Evolutionary conservation across 2,888 invertebrate genomes (phyloP).

Genomic region (Tipula helvola): DNA sequence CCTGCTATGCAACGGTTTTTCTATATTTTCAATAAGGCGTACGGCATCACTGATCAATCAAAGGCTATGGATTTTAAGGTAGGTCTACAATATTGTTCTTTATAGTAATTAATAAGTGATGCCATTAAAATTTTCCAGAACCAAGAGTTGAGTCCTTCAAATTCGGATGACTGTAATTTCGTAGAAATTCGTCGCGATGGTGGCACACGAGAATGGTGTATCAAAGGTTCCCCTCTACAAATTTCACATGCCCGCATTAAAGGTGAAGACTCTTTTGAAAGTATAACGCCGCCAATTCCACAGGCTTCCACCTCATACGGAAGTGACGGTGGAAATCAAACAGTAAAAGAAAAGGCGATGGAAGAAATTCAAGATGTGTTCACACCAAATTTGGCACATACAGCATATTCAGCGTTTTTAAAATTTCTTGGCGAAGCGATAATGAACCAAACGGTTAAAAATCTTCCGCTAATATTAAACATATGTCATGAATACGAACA

Average conservation of each 20-base stretch:
- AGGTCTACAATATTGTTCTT: background rate
- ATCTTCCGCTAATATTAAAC: constrained; percentile 61
- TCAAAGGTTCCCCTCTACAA: constrained; percentile 40
- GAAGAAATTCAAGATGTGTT: constrained; percentile 75
- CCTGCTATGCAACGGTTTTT: constrained; percentile 65
- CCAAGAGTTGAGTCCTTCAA: constrained; percentile 6
- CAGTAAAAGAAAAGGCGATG: constrained; percentile 23
- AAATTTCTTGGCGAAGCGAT: constrained; percentile 58
- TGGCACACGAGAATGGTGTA: constrained; percentile 46
- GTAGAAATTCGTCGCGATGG: constrained; percentile 48
- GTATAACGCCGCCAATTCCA: constrained; percentile 43
- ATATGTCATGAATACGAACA: constrained; percentile 65
- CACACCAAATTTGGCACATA: constrained; percentile 71
- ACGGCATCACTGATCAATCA: constrained; percentile 26
- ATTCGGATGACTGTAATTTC: constrained; percentile 32
- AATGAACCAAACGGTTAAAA: constrained; percentile 60
- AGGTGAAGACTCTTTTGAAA: constrained; percentile 43
- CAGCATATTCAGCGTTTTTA: constrained; percentile 63
- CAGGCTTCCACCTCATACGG: background rate
- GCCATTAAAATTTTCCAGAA: background rate
- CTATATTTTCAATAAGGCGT: constrained; percentile 61
- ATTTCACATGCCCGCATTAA: constrained; percentile 30
- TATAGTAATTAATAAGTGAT: background rate
- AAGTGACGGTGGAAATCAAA: background rate
- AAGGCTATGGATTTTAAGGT: background rate